Evolutionary conservation across 2,888 invertebrate genomes (phyloP), one percentile per base, ranked within the genome.

Genomic region (Trachelus tabidus): DNA sequence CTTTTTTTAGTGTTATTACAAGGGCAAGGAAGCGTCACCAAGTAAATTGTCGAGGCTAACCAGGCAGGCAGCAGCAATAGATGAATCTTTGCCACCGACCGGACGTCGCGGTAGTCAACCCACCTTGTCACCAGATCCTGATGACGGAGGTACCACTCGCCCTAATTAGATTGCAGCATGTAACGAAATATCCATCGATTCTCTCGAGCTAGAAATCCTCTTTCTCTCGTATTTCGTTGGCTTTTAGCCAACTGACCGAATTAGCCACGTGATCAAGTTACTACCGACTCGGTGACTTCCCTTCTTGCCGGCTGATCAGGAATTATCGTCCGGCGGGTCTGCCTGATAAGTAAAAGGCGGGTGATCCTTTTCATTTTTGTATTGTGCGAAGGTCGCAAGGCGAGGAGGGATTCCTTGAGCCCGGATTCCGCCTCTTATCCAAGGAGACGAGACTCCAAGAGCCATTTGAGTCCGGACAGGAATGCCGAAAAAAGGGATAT

Each of bases 51-150:
- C 95, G 73, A 93, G 96, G 77, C 92, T 97, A 75, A 96, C 97
- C 88, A 93, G 98, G 56, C 98, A 98, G 92, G 96, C 97, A 31
- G 97, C 97, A 11, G 96, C 97, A 68, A 97, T 96, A 88, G 98
- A 98, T 92, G 97, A 98, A 90, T 95, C 96, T 69, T 94, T 94
- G 84, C 93, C 96, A 76, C 96, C 96, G 0, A 95, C 95, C 34
- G 93, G 94, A 81, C 94, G 97, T 73, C 93, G 97, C 73, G 97
- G 96, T 81, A 97, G 96, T 3, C 97, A 97, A 80, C 97, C 97
- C 2, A 94, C 95, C 1, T 92, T 97, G 73, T 96, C 96, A 75
- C 97, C 97, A 1, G 97, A 97, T 90, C 95, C 94, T 1, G 94
- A 94, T 77, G 95, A 95, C 81, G 90, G 91, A 85, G 91, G 91